Evolutionary conservation across 2,113 vertebrate species (phyloP).

Genomic region (Astatotilapia flaviijosephi): DNA sequence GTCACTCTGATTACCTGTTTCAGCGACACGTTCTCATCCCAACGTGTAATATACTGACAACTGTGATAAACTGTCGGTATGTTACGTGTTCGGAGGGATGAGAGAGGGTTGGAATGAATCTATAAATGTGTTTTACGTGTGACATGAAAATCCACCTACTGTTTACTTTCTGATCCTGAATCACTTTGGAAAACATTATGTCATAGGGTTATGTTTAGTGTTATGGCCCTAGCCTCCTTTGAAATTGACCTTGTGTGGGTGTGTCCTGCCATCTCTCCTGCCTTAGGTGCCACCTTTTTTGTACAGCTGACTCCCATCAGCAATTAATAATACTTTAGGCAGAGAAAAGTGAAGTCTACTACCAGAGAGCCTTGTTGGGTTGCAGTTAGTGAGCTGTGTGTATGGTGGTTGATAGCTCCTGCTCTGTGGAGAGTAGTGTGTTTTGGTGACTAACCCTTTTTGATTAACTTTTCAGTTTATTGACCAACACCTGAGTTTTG

Average conservation of each 20-base stretch:
- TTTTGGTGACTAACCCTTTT: background rate
- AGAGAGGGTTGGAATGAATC: background rate
- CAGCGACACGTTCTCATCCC: background rate
- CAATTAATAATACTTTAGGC: background rate
- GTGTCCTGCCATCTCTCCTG: background rate
- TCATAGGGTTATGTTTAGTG: background rate
- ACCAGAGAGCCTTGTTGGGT: background rate
- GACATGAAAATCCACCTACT: background rate
- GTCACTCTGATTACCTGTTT: background rate
- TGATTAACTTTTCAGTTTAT: background rate
- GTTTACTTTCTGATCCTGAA: background rate
- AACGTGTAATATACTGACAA: background rate
- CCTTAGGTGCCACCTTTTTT: background rate
- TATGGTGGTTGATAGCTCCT: background rate
- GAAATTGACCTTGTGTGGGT: background rate
- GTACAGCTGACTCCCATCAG: background rate
- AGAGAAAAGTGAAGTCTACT: background rate
- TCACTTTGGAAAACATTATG: background rate
- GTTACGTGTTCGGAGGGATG: background rate
- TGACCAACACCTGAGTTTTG: background rate
- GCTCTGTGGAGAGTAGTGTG: background rate
- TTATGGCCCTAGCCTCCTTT: background rate
- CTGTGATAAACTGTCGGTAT: background rate
- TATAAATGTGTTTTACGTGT: background rate
- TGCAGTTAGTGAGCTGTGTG: background rate